Evolutionary conservation across 2,888 invertebrate genomes (phyloP).

Genomic region (Mamestra brassicae): DNA sequence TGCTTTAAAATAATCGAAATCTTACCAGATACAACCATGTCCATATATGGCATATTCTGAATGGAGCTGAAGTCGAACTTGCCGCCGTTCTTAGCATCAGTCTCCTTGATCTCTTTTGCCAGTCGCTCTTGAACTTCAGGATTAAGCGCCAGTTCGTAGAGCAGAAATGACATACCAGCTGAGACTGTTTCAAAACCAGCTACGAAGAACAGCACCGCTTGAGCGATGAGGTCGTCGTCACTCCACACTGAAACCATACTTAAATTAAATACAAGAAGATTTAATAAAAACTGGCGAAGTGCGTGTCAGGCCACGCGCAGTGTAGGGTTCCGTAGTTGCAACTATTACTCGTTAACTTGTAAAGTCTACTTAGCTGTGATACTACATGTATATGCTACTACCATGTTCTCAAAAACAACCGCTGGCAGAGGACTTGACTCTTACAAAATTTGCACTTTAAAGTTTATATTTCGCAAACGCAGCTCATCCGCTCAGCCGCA

Average conservation of each 20-base stretch:
- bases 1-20: background rate
- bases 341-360: too few species aligned
- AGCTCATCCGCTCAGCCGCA: too few species aligned
- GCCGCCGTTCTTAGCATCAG: constrained; percentile 79
- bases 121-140: constrained; percentile 90
- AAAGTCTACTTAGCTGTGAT: too few species aligned
- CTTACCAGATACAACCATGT: constrained; percentile 91
- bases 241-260: constrained; percentile 74
- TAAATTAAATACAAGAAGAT: background rate
- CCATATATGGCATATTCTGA: constrained; percentile 90
- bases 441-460: too few species aligned
- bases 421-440: too few species aligned
- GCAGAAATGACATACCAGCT: constrained; percentile 85
- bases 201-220: constrained; percentile 89
- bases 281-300: background rate
- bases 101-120: constrained; percentile 88
- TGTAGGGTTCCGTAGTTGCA: too few species aligned
- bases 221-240: constrained; percentile 85
- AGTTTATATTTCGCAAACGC: too few species aligned
- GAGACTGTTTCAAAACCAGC: constrained; percentile 90
- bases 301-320: too few species aligned
- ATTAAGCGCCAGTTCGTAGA: constrained; percentile 91
- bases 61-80: constrained; percentile 88
- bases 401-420: too few species aligned
- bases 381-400: too few species aligned